Base-by-base conservation (phyloP, 2,888 invertebrate species). In the Andrena chrysosceles region DNA sequence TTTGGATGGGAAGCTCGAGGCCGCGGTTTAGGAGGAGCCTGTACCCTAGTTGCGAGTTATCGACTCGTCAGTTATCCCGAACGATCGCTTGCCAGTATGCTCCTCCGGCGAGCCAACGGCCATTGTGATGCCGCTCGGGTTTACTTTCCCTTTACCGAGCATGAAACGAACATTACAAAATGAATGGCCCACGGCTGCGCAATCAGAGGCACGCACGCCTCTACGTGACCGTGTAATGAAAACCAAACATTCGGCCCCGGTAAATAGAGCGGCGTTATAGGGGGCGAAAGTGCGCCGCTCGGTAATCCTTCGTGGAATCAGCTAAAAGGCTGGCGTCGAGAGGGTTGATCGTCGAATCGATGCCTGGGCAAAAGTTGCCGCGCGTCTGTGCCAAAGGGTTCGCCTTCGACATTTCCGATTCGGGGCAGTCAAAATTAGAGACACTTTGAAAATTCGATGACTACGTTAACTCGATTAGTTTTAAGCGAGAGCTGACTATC, bases 1-100 rank as follows among this genome's bases (percentile, higher is more conserved):
- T n/a, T 49, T n/a, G 2, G 52, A 8, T 7, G 20, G 20, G 23
- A 26, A 56, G 20, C 23, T 56, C 56, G 23, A 23, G 10, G 26
- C 56, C 23, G 10, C 56, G 33, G n/a, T 54, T 54, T 68, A 31
- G 52, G 7, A 6, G 5, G 1, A n/a, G 23, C 8, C 56, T 91
- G 90, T 87, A 90, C 89, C 89, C 89, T 42, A 87, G 87, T 89
- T 91, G 90, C 89, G 90, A 91, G 91, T 89, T 91, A 91, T 91
- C 90, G 90, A 86, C 88, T 85, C 87, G 42, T 23, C 89, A 89
- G 90, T 91, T 91, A 89, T 87, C 86, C 88, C 86, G 89, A 42
- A 81, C 85, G 91, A 90, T 90, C 89, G 90, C 85, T 88, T 78
- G 79, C 84, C 83, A 69, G 69, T 83, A 80, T 81, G 73, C 86